These are phyloP conservation scores for Orthosia incerta DNA, from an alignment of 2,888 invertebrate genomes.

Conservation along the genomic window DNA sequence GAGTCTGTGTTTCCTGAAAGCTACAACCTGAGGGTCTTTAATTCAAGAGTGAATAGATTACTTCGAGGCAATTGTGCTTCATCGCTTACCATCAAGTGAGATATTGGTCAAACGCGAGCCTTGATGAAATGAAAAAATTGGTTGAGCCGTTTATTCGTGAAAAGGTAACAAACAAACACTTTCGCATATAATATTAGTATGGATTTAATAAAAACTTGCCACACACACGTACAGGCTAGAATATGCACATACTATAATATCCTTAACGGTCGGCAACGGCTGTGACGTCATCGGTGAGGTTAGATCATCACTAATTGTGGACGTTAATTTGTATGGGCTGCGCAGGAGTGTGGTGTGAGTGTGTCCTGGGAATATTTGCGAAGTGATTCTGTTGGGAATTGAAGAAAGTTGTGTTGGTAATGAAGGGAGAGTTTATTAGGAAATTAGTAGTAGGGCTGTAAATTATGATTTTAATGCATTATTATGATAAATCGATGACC, in stretches of 20 bases:
- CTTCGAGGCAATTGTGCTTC: no score
- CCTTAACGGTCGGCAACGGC: conserved; percentile 48
- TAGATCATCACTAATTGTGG: conserved; percentile 74
- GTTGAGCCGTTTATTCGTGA: no score
- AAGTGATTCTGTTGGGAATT: neutral
- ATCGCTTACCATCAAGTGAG: no score
- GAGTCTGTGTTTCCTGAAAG: no score
- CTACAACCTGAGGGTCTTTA: no score
- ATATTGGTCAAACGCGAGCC: no score
- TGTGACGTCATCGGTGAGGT: conserved; percentile 67
- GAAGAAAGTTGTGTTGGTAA: conserved; percentile 21
- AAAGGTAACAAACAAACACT: no score
- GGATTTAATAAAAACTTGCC: conserved; percentile 34
- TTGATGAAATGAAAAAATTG: no score
- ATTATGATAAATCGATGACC: neutral
- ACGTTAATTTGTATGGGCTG: conserved; percentile 59
- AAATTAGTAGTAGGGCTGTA: neutral
- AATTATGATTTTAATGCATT: neutral
- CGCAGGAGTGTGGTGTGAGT: conserved; percentile 34
- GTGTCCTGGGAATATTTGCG: conserved; percentile 44
- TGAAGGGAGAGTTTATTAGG: neutral
- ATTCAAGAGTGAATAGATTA: no score
- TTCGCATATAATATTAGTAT: no score
- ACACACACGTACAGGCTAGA: conserved; percentile 27
- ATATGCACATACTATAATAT: conserved; percentile 51